Evolutionary conservation across 2,113 vertebrate species (phyloP).

Genomic region (Ivindomyrus marchei): DNA sequence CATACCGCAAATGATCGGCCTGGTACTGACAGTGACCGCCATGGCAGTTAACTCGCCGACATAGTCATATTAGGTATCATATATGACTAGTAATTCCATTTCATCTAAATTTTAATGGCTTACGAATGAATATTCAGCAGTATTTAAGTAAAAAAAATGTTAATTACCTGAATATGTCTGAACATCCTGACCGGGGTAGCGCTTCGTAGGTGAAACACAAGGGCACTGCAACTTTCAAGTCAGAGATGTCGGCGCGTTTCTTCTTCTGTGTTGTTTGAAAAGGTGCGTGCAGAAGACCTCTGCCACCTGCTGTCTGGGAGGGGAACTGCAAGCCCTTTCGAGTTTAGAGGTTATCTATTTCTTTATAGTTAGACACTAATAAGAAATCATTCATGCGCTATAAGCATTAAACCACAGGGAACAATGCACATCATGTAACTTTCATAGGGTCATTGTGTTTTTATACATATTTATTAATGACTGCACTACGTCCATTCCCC

Average conservation of each 20-base stretch:
- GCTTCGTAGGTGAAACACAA: slow-evolving; percentile 17
- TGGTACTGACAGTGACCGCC: background rate
- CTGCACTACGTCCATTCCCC: too few relatives aligned
- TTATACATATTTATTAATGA: too few relatives aligned
- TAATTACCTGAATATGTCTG: slow-evolving; percentile 21
- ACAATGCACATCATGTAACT: too few relatives aligned
- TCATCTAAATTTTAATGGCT: background rate
- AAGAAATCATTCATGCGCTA: background rate
- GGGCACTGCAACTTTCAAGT: slow-evolving; percentile 9
- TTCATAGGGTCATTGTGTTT: too few relatives aligned
- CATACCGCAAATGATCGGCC: background rate
- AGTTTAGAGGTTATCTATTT: background rate
- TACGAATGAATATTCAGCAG: background rate
- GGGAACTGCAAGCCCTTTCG: background rate
- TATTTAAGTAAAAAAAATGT: background rate
- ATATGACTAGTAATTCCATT: background rate
- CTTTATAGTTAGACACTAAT: background rate
- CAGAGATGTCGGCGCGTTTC: slow-evolving; percentile 4
- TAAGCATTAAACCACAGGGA: too few relatives aligned
- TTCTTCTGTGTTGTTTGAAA: background rate
- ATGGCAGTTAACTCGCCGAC: background rate
- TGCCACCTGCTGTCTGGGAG: slow-evolving; percentile 16
- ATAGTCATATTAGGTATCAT: background rate
- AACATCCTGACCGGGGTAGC: slow-evolving; percentile 1
- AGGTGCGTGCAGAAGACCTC: background rate